Evolutionary conservation across 2,113 vertebrate genomes (phyloP).

Genomic region (Neolamprologus falcicula): DNA sequence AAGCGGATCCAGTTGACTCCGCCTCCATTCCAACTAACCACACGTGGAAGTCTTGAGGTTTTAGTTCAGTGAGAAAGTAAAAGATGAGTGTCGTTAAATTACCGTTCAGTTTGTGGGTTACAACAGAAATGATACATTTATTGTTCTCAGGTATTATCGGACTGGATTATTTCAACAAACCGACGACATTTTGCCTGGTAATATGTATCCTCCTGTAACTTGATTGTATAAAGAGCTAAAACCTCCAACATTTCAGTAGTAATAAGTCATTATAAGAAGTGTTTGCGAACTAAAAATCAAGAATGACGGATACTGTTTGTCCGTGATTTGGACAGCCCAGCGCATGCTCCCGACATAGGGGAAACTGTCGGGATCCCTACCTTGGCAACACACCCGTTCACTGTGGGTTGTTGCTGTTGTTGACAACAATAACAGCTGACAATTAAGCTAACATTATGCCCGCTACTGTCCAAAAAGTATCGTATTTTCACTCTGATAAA

Average conservation of each 20-base stretch:
- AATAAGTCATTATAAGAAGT: background rate
- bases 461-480: background rate
- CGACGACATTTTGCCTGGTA: background rate
- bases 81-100: background rate
- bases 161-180: background rate
- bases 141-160: background rate
- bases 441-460: background rate
- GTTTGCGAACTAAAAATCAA: background rate
- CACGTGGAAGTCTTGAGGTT: background rate
- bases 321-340: background rate
- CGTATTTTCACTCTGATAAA: background rate
- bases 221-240: background rate
- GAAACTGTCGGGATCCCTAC: background rate
- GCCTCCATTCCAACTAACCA: background rate
- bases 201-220: background rate
- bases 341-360: background rate
- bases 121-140: background rate
- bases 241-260: background rate
- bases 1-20: background rate
- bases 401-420: background rate
- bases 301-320: background rate
- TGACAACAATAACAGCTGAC: background rate
- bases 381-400: background rate
- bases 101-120: background rate
- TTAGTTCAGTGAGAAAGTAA: background rate